phyloP scores from a whole-genome alignment of 2,797 vertebrate genomes.

The Melanotaenia maccullochi region DNA sequence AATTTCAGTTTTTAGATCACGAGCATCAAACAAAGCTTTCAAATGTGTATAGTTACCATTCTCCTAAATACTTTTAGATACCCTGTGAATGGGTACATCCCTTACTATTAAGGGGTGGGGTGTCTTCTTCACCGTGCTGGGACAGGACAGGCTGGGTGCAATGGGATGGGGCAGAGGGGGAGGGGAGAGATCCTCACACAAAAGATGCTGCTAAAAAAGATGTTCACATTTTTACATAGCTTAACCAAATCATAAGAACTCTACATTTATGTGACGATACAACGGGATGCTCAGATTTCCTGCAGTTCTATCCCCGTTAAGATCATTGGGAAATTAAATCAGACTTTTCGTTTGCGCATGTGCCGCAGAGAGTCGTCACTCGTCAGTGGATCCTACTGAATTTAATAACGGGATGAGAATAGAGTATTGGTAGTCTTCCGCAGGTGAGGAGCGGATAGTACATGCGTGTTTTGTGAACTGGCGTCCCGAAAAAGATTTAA shows the following conservation, averaged over 20 bases:
- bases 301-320: conserved; percentile 49
- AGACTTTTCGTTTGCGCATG: conserved; percentile 73
- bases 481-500: conserved; percentile 44
- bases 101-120: not conserved
- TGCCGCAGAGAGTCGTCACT: conserved; percentile 65
- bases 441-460: conserved; percentile 68
- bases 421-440: conserved; percentile 63
- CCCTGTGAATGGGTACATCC: not conserved
- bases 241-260: conserved; percentile 14
- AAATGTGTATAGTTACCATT: not conserved
- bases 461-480: conserved; percentile 50
- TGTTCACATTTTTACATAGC: conserved; percentile 5
- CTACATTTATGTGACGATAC: conserved; percentile 3
- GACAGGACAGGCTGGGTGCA: conserved; percentile 19
- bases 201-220: conserved; percentile 36
- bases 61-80: not conserved
- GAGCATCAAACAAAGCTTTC: not conserved
- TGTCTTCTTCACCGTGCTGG: conserved; percentile 12
- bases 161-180: conserved; percentile 28
- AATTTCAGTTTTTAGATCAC: not conserved
- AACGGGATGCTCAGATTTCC: not conserved
- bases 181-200: conserved; percentile 19
- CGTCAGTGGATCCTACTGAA: conserved; percentile 63
- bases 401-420: conserved; percentile 74
- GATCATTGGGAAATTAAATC: conserved; percentile 38